These are phyloP conservation scores for Hemibagrus guttatus DNA, from an alignment of 2,797 vertebrate species.

Conservation along the genomic window DNA sequence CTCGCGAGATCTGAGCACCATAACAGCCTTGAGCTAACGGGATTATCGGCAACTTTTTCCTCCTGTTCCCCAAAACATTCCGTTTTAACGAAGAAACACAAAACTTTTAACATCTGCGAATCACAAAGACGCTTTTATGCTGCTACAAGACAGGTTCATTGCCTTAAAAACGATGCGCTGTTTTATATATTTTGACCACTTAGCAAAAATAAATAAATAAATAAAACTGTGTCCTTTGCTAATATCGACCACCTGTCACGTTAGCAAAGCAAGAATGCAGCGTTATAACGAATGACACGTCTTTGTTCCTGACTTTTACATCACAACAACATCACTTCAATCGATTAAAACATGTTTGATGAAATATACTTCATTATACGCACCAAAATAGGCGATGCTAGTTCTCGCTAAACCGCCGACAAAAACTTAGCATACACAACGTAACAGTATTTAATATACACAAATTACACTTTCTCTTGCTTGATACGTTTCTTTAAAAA, in stretches of 20 bases:
- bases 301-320: neutral
- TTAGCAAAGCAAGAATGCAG: neutral
- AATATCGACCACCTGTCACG: neutral
- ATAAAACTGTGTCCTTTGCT: neutral
- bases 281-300: neutral
- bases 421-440: neutral
- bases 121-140: too few species aligned
- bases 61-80: neutral
- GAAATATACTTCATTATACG: neutral
- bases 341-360: neutral
- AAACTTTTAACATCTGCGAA: neutral
- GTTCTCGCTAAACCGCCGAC: neutral
- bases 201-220: neutral
- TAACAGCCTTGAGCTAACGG: neutral
- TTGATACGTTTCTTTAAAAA: neutral
- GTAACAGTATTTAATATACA: neutral
- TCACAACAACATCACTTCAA: neutral
- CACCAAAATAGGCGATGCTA: too few species aligned
- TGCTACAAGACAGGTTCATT: too few species aligned
- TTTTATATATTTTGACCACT: neutral
- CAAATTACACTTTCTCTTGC: too few species aligned
- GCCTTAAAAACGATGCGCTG: too few species aligned
- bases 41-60: neutral
- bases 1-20: slow-evolving; percentile 9
- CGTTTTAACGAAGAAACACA: too few species aligned